These are phyloP conservation scores for Scomberomorus guttatus DNA, from an alignment of 2,797 vertebrate genomes.

Conservation along the genomic window DNA sequence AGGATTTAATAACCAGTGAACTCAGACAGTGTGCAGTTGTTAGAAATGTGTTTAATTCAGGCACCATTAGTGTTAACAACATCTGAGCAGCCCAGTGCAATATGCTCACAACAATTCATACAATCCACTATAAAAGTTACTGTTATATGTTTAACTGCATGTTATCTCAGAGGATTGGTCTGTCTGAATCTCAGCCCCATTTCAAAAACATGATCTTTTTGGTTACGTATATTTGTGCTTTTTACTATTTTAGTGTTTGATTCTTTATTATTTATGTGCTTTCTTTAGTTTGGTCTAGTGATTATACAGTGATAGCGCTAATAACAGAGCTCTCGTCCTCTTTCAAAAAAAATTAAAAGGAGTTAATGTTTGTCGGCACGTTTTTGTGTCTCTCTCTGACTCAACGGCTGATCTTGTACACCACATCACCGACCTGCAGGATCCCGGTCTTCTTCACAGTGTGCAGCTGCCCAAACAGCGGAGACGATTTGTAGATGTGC, in stretches of 20 bases:
- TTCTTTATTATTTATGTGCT: background rate
- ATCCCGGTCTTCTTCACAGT: constrained; percentile 87
- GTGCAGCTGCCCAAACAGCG: constrained; percentile 92
- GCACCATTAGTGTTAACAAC: background rate
- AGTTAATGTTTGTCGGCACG: background rate
- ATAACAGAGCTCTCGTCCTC: background rate
- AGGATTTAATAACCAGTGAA: background rate
- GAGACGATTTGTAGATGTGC: constrained; percentile 86
- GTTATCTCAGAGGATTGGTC: background rate
- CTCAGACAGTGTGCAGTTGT: background rate
- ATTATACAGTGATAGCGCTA: background rate
- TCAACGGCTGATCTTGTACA: constrained; percentile 86
- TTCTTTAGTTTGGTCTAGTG: background rate
- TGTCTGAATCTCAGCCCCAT: background rate
- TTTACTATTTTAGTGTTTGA: background rate
- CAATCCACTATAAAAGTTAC: background rate
- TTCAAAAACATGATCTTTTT: background rate
- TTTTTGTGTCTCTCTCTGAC: background rate
- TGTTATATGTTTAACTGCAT: background rate
- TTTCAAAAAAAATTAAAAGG: background rate
- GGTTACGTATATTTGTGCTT: background rate
- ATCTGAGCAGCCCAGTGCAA: background rate
- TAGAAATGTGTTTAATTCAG: constrained; percentile 21
- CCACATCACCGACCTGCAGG: constrained; percentile 90
- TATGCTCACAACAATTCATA: no score